Evolutionary conservation across 1,140 invertebrate species (phyloP).

Genomic region (Cyclina sinensis): DNA sequence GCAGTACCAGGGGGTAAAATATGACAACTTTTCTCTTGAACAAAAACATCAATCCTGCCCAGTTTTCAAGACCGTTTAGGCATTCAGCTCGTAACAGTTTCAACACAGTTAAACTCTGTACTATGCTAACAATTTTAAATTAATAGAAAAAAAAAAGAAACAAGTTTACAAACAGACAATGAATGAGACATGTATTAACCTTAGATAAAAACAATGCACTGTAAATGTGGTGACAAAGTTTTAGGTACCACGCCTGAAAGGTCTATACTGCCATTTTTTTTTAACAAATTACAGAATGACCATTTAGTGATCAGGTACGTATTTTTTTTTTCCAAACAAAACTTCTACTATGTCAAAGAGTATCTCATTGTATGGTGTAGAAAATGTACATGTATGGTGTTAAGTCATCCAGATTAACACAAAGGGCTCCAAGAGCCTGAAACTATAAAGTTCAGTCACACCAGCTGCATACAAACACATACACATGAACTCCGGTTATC

Average conservation of each 20-base stretch:
- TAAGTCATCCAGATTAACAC: too few relatives aligned
- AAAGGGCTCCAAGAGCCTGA: too few relatives aligned
- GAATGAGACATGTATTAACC: too few relatives aligned
- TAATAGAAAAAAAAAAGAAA: background rate
- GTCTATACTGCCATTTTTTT: background rate
- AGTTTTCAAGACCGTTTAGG: too few relatives aligned
- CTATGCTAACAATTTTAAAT: background rate
- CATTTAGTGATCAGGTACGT: too few relatives aligned
- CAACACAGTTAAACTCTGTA: constrained; percentile 6
- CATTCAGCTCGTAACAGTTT: too few relatives aligned
- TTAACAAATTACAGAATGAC: too few relatives aligned
- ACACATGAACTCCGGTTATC: background rate
- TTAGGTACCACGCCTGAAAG: too few relatives aligned
- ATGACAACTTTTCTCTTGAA: too few relatives aligned
- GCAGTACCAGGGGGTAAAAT: too few relatives aligned
- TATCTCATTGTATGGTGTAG: background rate
- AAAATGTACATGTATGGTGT: background rate
- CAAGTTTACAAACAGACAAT: background rate
- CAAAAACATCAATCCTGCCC: too few relatives aligned
- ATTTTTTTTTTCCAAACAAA: too few relatives aligned
- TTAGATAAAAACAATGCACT: background rate
- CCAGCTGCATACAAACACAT: background rate
- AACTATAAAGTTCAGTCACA: background rate
- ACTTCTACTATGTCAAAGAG: background rate
- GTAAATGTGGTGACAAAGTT: background rate